A percentile compares a stretch with the other conserved stretches of the same genome.
Evolutionary conservation across 2,113 vertebrate genomes (phyloP).

Genomic region (Dromiciops gliroides): DNA sequence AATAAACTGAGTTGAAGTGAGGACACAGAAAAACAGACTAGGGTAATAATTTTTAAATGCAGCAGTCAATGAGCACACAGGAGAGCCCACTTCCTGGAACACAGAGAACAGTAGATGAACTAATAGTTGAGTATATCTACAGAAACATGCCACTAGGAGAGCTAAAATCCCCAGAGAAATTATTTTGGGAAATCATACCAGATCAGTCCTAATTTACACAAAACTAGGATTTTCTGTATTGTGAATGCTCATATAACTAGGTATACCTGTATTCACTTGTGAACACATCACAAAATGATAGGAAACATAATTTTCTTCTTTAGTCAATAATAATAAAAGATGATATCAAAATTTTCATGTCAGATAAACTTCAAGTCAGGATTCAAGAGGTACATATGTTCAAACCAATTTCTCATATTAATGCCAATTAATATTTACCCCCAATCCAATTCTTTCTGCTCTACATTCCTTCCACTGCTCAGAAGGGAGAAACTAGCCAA

Average conservation of each 20-base stretch:
- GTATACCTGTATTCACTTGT: fast-evolving
- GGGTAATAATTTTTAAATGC: fast-evolving
- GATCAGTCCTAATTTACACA: neutral
- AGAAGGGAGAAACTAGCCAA: neutral
- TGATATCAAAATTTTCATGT: fast-evolving
- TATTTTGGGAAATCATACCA: neutral
- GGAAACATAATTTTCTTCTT: neutral
- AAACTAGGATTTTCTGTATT: neutral
- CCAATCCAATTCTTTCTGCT: fast-evolving
- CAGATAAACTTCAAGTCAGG: neutral
- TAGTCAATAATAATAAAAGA: neutral
- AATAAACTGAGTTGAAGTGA: neutral
- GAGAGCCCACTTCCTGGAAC: neutral
- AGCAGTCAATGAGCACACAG: neutral
- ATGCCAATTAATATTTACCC: neutral
- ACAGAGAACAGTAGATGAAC: neutral
- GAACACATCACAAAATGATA: neutral
- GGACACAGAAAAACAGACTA: neutral
- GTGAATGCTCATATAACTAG: neutral
- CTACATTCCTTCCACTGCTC: fast-evolving
- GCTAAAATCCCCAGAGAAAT: neutral
- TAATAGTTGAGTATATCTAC: fast-evolving
- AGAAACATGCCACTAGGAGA: neutral
- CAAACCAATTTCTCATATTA: fast-evolving
- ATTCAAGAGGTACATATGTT: fast-evolving